phyloP scores from a whole-genome alignment of 2,888 invertebrate species.

The Epirrhoe tristata region DNA sequence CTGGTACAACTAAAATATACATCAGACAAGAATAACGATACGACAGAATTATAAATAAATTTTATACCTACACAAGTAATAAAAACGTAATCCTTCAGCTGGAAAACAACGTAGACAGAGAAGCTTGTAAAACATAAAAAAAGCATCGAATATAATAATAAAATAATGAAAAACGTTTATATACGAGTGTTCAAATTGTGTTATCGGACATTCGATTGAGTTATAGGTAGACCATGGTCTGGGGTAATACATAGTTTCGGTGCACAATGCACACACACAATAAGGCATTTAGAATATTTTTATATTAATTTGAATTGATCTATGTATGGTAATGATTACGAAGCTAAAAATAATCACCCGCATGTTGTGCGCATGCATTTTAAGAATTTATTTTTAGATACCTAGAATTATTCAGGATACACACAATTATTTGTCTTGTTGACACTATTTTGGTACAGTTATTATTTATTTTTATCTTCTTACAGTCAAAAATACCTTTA shows the following conservation, averaged over 20 bases:
- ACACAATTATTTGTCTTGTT: conserved; percentile 6
- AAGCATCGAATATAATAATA: conserved; percentile 2
- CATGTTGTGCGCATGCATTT: conserved; percentile 17
- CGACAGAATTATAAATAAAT: conserved; percentile 39
- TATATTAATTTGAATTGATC: conserved; percentile 40
- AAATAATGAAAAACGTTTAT: neutral
- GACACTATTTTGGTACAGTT: neutral
- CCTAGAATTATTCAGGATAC: conserved; percentile 11
- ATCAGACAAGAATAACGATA: conserved; percentile 29
- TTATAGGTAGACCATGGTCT: conserved; percentile 27
- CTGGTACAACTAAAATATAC: conserved; percentile 32
- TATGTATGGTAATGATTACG: conserved; percentile 24
- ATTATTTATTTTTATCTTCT: neutral
- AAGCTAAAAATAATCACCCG: conserved; percentile 27
- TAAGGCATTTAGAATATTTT: conserved; percentile 36
- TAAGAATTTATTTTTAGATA: conserved; percentile 18
- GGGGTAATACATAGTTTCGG: conserved; percentile 42
- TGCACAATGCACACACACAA: no score
- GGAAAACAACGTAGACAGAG: conserved; percentile 31
- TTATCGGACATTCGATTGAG: conserved; percentile 7
- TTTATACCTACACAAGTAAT: conserved; percentile 34
- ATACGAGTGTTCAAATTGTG: conserved; percentile 11
- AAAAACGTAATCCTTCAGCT: conserved; percentile 39
- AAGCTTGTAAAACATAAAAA: conserved; percentile 25
- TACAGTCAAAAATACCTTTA: neutral